Percentiles rank a stretch among this genome's conserved stretches.
phyloP scores from a whole-genome alignment of 1,140 invertebrate species.

The Musca domestica region DNA sequence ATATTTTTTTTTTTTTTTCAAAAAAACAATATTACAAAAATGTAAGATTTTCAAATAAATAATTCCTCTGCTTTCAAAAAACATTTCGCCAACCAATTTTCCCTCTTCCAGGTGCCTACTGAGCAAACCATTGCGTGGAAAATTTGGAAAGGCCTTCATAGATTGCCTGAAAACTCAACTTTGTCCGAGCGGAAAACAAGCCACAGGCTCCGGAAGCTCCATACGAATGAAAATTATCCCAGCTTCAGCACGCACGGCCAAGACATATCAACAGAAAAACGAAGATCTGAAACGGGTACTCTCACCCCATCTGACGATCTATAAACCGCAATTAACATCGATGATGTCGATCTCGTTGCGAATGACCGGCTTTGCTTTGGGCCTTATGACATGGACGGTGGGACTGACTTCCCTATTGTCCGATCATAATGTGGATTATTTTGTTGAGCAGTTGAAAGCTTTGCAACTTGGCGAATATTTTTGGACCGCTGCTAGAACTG shows the following conservation, averaged over 20 bases:
- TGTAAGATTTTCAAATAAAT: too few species aligned
- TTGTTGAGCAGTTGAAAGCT: constrained; percentile 59
- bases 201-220: too few species aligned
- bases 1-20: too few species aligned
- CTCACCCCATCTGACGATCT: constrained; percentile 87
- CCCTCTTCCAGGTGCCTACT: too few species aligned
- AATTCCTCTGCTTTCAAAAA: too few species aligned
- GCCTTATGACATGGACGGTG: constrained; percentile 56
- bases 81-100: too few species aligned
- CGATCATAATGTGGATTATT: constrained; percentile 59
- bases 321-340: constrained; percentile 73
- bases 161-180: too few species aligned
- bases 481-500: constrained; percentile 57
- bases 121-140: too few species aligned
- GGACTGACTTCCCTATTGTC: constrained; percentile 58
- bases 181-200: constrained; percentile 29
- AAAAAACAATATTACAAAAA: too few species aligned
- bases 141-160: too few species aligned
- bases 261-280: constrained; percentile 68
- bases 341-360: constrained; percentile 79
- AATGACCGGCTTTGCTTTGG: constrained; percentile 66
- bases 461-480: constrained; percentile 57
- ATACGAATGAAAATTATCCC: constrained; percentile 53
- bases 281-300: constrained; percentile 69
- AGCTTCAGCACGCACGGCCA: constrained; percentile 45